These are phyloP conservation scores for Laticauda laticaudata DNA, from an alignment of 2,113 vertebrate species.

Conservation along the genomic window DNA sequence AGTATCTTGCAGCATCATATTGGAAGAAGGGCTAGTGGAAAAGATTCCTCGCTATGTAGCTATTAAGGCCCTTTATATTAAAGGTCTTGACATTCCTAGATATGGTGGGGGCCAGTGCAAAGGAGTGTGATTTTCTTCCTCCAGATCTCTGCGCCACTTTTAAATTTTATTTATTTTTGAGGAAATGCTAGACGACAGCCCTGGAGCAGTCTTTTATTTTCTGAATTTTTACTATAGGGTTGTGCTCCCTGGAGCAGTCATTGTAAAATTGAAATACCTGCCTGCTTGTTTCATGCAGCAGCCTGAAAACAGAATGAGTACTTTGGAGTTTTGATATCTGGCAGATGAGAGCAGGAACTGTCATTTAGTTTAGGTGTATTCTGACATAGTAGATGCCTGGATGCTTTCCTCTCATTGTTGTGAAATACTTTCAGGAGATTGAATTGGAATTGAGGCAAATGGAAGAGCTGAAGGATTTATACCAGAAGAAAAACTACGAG, in stretches of 20 bases:
- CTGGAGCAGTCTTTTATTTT: too few relatives aligned
- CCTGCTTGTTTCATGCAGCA: too few relatives aligned
- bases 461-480: conserved; percentile 67
- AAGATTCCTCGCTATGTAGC: background rate
- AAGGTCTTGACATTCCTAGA: background rate
- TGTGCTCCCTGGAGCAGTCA: background rate
- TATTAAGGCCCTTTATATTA: background rate
- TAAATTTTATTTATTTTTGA: background rate
- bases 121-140: background rate
- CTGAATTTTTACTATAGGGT: background rate
- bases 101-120: background rate
- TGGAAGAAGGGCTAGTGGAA: background rate
- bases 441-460: conserved; percentile 63
- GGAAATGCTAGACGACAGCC: background rate
- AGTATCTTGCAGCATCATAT: background rate
- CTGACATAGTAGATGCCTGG: background rate
- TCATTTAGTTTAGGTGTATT: background rate
- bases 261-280: background rate
- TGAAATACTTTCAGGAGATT: conserved; percentile 60
- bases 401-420: background rate
- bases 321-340: background rate
- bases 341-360: background rate
- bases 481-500: conserved; percentile 69
- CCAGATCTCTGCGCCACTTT: background rate
- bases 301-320: background rate